A percentile compares a stretch with the other conserved stretches of the same genome.
These are phyloP conservation scores for Styela plicata DNA, from an alignment of 23 tunicate species.

Conservation along the genomic window DNA sequence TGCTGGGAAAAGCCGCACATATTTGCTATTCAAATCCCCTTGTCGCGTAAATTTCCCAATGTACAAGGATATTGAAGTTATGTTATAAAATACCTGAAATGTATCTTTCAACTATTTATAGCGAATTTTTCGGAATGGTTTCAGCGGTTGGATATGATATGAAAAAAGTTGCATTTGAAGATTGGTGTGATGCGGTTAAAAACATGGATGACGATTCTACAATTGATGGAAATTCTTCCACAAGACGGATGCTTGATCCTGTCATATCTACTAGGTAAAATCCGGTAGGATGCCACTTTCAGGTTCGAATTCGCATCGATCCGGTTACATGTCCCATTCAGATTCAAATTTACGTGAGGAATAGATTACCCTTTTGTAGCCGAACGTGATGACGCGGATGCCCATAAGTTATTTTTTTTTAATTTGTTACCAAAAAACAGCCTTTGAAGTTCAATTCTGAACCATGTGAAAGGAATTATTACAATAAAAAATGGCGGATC, in stretches of 20 bases:
- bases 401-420: too few relatives aligned
- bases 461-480: neutral
- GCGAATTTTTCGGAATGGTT: slow-evolving; percentile 48
- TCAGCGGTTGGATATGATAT: slow-evolving; percentile 41
- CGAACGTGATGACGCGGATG: too few relatives aligned
- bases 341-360: neutral
- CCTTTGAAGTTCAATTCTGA: too few relatives aligned
- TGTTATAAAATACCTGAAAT: neutral
- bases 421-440: too few relatives aligned
- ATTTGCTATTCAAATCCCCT: neutral
- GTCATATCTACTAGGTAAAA: slow-evolving; percentile 41
- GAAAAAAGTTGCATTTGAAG: slow-evolving; percentile 51
- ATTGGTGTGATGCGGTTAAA: slow-evolving; percentile 67
- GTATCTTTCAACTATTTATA: neutral
- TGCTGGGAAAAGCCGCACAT: too few relatives aligned
- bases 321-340: neutral
- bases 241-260: slow-evolving; percentile 47
- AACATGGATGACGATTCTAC: neutral
- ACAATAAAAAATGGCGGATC: neutral
- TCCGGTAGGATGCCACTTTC: neutral
- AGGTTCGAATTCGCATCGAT: neutral
- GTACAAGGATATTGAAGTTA: neutral
- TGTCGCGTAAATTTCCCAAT: neutral
- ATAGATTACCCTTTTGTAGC: neutral
- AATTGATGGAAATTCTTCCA: slow-evolving; percentile 45